These are phyloP conservation scores for Cryptotis parvus DNA, from an alignment of 2,113 vertebrate species.

Conservation along the genomic window DNA sequence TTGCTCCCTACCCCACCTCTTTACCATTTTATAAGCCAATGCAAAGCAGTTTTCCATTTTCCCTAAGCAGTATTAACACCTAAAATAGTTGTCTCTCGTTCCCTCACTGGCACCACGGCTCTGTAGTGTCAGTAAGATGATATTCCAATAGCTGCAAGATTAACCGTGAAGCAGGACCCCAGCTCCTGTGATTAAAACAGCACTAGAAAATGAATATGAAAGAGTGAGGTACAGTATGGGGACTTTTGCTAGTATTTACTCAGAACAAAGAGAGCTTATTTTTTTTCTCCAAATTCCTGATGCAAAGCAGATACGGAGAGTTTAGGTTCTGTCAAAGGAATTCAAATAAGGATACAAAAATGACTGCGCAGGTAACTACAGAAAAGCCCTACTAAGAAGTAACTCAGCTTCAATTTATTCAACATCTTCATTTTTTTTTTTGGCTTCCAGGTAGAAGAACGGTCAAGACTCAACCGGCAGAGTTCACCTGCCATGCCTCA, in stretches of 20 bases:
- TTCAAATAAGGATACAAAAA: slow-evolving; percentile 27
- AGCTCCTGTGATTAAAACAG: background rate
- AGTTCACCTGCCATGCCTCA: slow-evolving; percentile 96
- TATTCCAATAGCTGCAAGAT: background rate
- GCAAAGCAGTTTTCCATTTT: background rate
- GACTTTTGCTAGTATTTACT: background rate
- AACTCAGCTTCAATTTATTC: background rate
- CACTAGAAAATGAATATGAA: background rate
- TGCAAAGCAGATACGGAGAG: background rate
- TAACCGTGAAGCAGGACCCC: background rate
- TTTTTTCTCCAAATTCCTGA: background rate
- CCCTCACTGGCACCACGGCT: background rate
- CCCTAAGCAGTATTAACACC: background rate
- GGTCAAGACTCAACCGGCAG: slow-evolving; percentile 93
- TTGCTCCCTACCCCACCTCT: background rate
- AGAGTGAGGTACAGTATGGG: background rate
- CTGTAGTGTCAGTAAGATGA: background rate
- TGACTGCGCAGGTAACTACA: slow-evolving; percentile 59
- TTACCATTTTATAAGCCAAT: slow-evolving; percentile 1
- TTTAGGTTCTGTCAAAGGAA: background rate
- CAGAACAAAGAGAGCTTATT: background rate
- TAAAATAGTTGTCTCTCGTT: background rate
- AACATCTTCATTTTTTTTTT: background rate
- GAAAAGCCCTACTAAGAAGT: background rate
- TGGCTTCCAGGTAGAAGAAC: slow-evolving; percentile 91